phyloP scores from a whole-genome alignment of 2,888 invertebrate species.

The Dryobotodes eremita region DNA sequence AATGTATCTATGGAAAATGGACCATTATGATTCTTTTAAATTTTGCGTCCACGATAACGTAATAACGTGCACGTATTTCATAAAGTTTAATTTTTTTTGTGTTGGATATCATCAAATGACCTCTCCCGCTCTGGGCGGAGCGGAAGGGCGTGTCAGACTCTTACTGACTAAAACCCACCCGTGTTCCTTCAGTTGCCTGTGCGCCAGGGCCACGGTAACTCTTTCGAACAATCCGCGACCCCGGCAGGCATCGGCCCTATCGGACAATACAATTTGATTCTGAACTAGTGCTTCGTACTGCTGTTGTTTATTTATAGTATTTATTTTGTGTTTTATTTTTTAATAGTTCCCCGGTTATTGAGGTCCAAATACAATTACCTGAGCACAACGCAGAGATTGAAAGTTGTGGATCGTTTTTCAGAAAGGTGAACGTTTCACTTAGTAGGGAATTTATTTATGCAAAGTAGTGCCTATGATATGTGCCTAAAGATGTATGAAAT shows the following conservation, averaged over 20 bases:
- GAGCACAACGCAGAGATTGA: constrained; percentile 9
- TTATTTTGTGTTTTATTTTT: constrained; percentile 40
- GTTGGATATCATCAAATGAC: no score
- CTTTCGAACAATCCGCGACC: no score
- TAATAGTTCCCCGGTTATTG: constrained; percentile 34
- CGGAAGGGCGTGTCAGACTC: no score
- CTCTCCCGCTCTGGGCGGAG: no score
- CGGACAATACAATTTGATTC: no score
- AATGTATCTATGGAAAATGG: background rate
- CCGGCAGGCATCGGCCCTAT: no score
- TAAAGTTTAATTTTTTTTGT: no score
- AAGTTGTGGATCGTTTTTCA: background rate
- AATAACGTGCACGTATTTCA: background rate
- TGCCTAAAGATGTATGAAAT: background rate
- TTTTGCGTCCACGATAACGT: no score
- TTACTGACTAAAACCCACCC: no score
- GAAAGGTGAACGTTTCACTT: constrained; percentile 41
- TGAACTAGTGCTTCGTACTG: no score
- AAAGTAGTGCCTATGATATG: background rate
- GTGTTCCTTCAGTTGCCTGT: no score
- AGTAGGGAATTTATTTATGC: background rate
- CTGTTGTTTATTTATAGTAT: background rate
- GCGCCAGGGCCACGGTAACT: no score
- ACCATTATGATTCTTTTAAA: background rate
- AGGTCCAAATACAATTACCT: constrained; percentile 23